Conservation (phyloP, 2,797 vertebrate species). For the Neomorphus geoffroyi region DNA sequence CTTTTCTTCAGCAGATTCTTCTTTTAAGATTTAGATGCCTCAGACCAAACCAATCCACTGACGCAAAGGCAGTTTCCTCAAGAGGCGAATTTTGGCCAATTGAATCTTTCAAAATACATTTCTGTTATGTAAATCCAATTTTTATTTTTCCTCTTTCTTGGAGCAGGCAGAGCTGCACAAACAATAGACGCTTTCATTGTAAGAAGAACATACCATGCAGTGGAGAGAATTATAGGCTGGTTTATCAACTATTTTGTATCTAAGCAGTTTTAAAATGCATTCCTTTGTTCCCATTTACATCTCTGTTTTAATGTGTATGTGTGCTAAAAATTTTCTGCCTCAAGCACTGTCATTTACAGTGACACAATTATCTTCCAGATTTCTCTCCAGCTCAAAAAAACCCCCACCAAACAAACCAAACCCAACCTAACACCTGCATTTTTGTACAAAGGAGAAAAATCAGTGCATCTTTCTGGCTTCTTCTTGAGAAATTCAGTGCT, state of each 20-base stretch:
- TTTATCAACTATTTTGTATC: conserved; percentile 18
- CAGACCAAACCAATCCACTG: background rate
- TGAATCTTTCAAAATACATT: background rate
- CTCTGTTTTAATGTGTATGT: background rate
- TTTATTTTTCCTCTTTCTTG: background rate
- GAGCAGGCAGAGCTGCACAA: background rate
- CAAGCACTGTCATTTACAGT: background rate
- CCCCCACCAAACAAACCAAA: too few relatives aligned
- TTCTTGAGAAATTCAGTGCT: background rate
- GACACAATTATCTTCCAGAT: background rate
- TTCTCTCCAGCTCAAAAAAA: background rate
- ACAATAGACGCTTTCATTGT: background rate
- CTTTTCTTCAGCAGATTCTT: background rate
- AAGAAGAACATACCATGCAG: background rate
- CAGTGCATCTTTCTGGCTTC: background rate
- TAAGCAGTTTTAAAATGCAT: background rate
- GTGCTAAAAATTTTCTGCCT: background rate
- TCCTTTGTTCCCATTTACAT: conserved; percentile 14
- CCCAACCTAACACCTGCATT: background rate
- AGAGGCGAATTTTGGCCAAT: background rate
- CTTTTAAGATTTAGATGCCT: background rate
- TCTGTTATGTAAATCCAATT: background rate
- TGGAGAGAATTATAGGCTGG: background rate
- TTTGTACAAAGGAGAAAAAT: background rate
- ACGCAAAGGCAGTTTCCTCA: background rate